phyloP scores from a whole-genome alignment of 2,113 vertebrate species.

The Theropithecus gelada region DNA sequence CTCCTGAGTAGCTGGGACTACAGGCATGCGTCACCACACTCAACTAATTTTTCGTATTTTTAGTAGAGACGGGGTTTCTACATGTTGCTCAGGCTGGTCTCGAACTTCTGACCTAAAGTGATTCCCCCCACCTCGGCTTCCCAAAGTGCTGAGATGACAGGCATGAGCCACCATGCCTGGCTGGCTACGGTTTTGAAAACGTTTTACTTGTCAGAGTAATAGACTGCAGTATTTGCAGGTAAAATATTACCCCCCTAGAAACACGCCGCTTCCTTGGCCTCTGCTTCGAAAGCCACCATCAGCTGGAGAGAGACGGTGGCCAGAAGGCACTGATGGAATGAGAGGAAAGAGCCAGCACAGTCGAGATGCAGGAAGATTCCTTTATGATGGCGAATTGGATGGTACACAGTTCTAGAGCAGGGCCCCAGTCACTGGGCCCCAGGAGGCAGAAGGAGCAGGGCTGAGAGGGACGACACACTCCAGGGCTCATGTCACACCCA shows the following conservation, averaged over 20 bases:
- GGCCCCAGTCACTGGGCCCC: slow-evolving; percentile 74
- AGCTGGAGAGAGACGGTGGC: not conserved
- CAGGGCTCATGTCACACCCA: not conserved
- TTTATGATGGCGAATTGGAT: slow-evolving; percentile 84
- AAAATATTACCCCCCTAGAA: not conserved
- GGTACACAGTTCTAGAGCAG: slow-evolving; percentile 81
- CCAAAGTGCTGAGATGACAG: too few species aligned
- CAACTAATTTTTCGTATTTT: too few species aligned
- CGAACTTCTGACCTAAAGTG: too few species aligned
- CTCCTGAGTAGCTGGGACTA: too few species aligned
- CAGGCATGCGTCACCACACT: too few species aligned
- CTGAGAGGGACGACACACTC: not conserved
- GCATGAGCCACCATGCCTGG: too few species aligned
- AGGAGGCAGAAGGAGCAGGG: slow-evolving; percentile 53
- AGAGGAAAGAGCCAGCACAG: slow-evolving; percentile 72
- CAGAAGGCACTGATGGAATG: not conserved
- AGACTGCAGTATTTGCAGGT: not conserved
- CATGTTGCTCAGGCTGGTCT: too few species aligned
- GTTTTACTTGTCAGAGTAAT: not conserved
- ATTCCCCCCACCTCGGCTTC: too few species aligned
- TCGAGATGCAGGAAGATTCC: slow-evolving; percentile 78
- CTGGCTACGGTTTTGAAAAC: not conserved
- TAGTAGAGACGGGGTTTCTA: too few species aligned
- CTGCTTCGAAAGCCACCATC: not conserved
- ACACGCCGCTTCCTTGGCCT: not conserved